Conservation (phyloP, 2,113 vertebrate genomes). For the Emydocephalus ijimae region DNA sequence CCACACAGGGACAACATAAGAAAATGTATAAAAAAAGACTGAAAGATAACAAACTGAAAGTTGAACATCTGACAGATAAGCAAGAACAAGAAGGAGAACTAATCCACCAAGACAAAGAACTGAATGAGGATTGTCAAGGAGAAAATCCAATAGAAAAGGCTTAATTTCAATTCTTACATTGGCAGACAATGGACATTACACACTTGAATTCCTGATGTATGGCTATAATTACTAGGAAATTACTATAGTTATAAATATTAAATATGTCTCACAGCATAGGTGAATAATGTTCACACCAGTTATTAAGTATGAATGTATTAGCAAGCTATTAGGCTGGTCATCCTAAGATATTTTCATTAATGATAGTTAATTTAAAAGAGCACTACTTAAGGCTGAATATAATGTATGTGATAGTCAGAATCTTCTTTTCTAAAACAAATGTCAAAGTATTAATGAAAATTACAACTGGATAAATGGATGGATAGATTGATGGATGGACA, state of each 20-base stretch:
- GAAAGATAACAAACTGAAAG: constrained; percentile 30
- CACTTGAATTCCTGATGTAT: neutral
- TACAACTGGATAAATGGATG: neutral
- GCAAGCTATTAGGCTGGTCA: neutral
- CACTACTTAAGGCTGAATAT: neutral
- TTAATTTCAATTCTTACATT: constrained; percentile 11
- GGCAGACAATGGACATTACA: constrained; percentile 7
- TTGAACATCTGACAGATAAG: constrained; percentile 12
- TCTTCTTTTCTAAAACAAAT: constrained; percentile 13
- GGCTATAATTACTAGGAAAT: neutral
- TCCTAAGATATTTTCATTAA: neutral
- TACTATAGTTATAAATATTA: constrained; percentile 14
- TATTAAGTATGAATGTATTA: neutral
- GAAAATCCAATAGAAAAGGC: constrained; percentile 34
- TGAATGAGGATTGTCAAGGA: constrained; percentile 18
- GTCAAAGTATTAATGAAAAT: neutral
- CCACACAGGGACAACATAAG: constrained; percentile 26
- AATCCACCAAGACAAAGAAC: neutral
- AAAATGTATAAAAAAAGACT: constrained; percentile 9
- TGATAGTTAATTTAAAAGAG: neutral
- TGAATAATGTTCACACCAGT: neutral
- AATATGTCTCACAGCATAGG: neutral
- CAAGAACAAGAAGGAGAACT: constrained; percentile 26
- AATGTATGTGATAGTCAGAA: neutral
- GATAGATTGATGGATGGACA: neutral